Conservation (phyloP, 1,140 invertebrate genomes). For the Drosophila parabipectinata region DNA sequence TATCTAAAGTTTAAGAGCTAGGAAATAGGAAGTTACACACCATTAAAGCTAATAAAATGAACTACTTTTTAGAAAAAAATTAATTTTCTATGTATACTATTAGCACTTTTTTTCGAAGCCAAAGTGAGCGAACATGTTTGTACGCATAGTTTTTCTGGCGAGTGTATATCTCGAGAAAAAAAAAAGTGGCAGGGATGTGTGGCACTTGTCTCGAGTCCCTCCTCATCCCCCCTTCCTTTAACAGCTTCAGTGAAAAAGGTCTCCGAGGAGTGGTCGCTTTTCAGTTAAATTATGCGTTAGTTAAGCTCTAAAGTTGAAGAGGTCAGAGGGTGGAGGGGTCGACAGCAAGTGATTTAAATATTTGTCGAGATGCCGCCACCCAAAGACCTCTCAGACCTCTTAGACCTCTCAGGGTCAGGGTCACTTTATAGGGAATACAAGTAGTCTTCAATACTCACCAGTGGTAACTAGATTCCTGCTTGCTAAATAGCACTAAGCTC, state of each 20-base stretch:
- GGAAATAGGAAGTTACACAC: no score
- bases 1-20: no score
- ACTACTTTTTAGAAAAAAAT: no score
- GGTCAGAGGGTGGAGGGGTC: neutral
- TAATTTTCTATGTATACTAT: no score
- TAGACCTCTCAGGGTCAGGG: no score
- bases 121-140: no score
- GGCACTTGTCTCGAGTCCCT: conserved; percentile 32
- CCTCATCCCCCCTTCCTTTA: conserved; percentile 33
- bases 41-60: no score
- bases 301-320: neutral
- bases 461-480: neutral
- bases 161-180: conserved; percentile 59
- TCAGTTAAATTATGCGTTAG: conserved; percentile 70
- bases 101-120: no score
- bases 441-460: neutral
- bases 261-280: conserved; percentile 23
- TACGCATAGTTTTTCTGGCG: no score
- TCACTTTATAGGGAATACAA: no score
- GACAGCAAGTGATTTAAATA: conserved; percentile 55
- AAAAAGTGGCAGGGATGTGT: conserved; percentile 12
- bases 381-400: conserved; percentile 5
- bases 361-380: conserved; percentile 43
- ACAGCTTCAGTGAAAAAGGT: conserved; percentile 32
- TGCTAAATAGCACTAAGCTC: no score